A percentile compares a stretch with the other conserved stretches of the same genome.
Conservation (phyloP, 1,140 invertebrate species). For the Drosophila parabipectinata region DNA sequence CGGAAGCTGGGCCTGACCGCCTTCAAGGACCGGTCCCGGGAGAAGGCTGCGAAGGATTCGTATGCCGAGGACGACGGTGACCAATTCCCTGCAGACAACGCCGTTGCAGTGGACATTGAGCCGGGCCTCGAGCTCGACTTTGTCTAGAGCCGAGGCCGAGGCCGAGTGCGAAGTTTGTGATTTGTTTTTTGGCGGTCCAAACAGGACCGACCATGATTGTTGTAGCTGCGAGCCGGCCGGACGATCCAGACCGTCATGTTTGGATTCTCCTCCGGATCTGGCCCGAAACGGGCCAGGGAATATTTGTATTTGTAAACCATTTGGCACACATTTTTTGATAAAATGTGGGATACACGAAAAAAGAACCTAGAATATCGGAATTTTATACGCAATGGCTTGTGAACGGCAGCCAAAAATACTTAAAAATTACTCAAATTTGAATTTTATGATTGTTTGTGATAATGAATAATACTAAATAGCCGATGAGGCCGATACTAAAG, state of each 20-base stretch:
- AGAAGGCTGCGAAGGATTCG: conserved; percentile 59
- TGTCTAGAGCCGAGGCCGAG: conserved; percentile 58
- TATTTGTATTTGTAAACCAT: conserved; percentile 71
- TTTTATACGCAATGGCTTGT: conserved; percentile 71
- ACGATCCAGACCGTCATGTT: background rate
- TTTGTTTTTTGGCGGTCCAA: conserved; percentile 55
- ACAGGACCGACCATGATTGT: background rate
- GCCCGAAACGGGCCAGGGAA: conserved; percentile 27
- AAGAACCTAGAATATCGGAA: conserved; percentile 64
- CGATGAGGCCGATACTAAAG: conserved; percentile 13
- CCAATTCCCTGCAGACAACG: conserved; percentile 63
- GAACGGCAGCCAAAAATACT: conserved; percentile 50
- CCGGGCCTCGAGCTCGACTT: conserved; percentile 79
- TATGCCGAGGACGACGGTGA: conserved; percentile 31
- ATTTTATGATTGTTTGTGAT: conserved; percentile 81
- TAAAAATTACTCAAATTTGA: conserved; percentile 74
- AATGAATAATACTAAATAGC: conserved; percentile 59
- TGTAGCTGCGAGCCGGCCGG: background rate
- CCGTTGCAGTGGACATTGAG: conserved; percentile 81
- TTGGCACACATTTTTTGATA: conserved; percentile 61
- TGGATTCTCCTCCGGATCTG: conserved; percentile 18
- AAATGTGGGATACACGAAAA: conserved; percentile 44
- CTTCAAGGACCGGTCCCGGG: conserved; percentile 78
- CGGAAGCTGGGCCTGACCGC: conserved; percentile 68
- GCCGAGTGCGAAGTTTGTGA: conserved; percentile 34